Evolutionary conservation across 2,113 vertebrate genomes (phyloP).

Genomic region (Petroica traversi): DNA sequence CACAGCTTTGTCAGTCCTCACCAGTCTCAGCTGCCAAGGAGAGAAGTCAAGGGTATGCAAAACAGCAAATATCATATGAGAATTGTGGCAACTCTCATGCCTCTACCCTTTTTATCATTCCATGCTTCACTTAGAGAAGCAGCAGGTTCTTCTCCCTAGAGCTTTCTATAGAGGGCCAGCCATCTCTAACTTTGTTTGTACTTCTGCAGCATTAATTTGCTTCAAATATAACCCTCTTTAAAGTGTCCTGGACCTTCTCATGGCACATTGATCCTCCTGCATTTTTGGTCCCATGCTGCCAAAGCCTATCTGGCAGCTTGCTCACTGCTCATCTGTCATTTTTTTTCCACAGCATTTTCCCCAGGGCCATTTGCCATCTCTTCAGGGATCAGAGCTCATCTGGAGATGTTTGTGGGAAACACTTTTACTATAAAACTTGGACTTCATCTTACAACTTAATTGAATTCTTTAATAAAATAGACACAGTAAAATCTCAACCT

Average conservation of each 20-base stretch:
- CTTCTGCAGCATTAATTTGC: not conserved
- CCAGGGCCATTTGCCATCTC: not conserved
- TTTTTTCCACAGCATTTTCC: not conserved
- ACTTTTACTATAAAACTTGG: not conserved
- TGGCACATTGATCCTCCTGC: not conserved
- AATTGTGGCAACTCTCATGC: not conserved
- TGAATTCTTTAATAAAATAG: not conserved
- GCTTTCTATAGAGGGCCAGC: not conserved
- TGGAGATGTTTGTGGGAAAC: not conserved
- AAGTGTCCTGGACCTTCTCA: not conserved
- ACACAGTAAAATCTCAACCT: not conserved
- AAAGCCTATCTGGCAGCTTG: not conserved
- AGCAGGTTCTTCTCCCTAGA: not conserved
- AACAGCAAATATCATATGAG: not conserved
- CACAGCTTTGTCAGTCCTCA: not conserved
- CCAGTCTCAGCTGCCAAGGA: not conserved
- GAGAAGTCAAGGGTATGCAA: not conserved
- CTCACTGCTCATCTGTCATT: not conserved
- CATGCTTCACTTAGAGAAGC: not conserved
- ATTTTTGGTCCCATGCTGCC: not conserved
- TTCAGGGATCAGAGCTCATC: not conserved
- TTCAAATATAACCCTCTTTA: not conserved
- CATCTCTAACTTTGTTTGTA: not conserved
- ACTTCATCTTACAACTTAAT: not conserved
- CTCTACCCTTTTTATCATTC: conserved; percentile 11